Evolutionary conservation across 2,113 vertebrate genomes (phyloP).

Genomic region (Acanthochromis polyacanthus): DNA sequence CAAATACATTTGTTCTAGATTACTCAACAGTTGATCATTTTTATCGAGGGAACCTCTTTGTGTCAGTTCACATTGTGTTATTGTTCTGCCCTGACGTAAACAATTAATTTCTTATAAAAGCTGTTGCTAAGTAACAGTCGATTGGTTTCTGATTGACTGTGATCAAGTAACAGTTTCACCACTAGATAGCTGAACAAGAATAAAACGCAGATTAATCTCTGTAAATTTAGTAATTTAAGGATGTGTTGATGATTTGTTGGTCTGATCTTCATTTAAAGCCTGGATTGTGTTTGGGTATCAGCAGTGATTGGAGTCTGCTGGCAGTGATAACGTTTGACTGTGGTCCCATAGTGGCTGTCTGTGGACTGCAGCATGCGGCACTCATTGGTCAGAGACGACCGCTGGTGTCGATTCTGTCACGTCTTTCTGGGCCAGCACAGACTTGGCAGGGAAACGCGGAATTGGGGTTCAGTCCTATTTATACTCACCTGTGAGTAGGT

Average conservation of each 20-base stretch:
- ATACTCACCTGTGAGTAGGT: conserved; percentile 60
- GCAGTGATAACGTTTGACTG: conserved; percentile 16
- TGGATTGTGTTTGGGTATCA: conserved; percentile 4
- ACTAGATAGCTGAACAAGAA: not conserved
- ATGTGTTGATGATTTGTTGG: conserved; percentile 12
- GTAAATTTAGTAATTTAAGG: conserved; percentile 8
- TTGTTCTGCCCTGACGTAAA: too few species aligned
- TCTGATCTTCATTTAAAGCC: conserved; percentile 31
- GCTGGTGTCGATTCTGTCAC: conserved; percentile 22
- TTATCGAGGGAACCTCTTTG: too few species aligned
- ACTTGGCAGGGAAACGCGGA: conserved; percentile 41
- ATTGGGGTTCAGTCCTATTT: conserved; percentile 44
- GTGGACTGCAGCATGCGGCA: not conserved
- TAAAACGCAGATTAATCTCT: not conserved
- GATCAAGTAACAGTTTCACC: too few species aligned
- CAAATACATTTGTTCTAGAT: too few species aligned
- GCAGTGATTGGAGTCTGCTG: conserved; percentile 8
- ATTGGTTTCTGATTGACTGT: not conserved
- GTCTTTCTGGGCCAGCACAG: conserved; percentile 22
- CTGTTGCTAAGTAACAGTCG: not conserved
- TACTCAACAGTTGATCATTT: too few species aligned
- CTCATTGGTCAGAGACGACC: not conserved
- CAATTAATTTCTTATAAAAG: not conserved
- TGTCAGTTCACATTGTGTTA: too few species aligned
- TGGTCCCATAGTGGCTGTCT: not conserved